Conservation (phyloP, 1,140 invertebrate genomes). For the Ylistrum balloti region DNA sequence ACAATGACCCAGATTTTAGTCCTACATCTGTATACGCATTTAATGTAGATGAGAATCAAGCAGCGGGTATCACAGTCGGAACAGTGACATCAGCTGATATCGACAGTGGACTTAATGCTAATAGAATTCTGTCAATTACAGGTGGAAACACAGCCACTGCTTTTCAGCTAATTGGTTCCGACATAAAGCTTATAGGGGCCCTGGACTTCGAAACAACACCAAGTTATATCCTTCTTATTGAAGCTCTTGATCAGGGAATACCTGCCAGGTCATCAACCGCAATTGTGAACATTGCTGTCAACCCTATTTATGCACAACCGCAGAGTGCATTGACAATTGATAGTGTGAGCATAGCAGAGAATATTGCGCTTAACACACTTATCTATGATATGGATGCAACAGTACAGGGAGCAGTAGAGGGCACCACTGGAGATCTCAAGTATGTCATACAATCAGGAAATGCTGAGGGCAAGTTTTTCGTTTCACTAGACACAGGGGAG, state of each 20-base stretch:
- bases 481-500: slow-evolving; percentile 60
- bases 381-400: slow-evolving; percentile 57
- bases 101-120: slow-evolving; percentile 66
- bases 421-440: slow-evolving; percentile 89
- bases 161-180: slow-evolving; percentile 57
- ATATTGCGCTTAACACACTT: slow-evolving; percentile 45
- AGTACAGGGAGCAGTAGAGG: slow-evolving; percentile 48
- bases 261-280: slow-evolving; percentile 46
- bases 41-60: slow-evolving; percentile 66
- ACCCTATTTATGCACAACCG: slow-evolving; percentile 56
- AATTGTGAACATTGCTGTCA: slow-evolving; percentile 52
- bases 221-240: slow-evolving; percentile 57
- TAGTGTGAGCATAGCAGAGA: slow-evolving; percentile 43
- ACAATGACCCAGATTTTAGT: slow-evolving; percentile 66
- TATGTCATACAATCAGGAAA: slow-evolving; percentile 92
- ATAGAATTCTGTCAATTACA: slow-evolving; percentile 61
- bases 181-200: slow-evolving; percentile 51
- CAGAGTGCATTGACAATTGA: neutral
- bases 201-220: slow-evolving; percentile 54
- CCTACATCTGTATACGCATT: slow-evolving; percentile 54
- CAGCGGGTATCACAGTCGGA: slow-evolving; percentile 54
- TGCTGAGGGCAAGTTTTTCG: slow-evolving; percentile 61
- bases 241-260: slow-evolving; percentile 56
- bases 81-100: slow-evolving; percentile 83
- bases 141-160: slow-evolving; percentile 57